These are phyloP conservation scores for Eriosoma lanigerum DNA, from an alignment of 1,140 invertebrate genomes.

Conservation along the genomic window DNA sequence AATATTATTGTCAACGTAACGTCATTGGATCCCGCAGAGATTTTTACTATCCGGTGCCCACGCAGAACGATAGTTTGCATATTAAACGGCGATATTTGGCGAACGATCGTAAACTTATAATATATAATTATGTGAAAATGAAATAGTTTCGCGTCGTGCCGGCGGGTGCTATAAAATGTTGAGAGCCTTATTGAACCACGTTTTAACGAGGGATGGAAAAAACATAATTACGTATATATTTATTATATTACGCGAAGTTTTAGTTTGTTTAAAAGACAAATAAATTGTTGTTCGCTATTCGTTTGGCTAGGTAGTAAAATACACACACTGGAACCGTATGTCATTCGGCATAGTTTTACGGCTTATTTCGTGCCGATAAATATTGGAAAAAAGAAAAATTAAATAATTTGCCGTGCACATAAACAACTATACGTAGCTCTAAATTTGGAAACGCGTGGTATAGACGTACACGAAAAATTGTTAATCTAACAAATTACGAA, in stretches of 20 bases:
- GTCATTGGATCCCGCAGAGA: conserved; percentile 2
- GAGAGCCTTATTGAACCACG: neutral
- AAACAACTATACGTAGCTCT: no score
- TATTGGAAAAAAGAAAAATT: no score
- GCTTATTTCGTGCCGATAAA: no score
- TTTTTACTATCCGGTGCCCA: conserved; percentile 22
- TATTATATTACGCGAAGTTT: neutral
- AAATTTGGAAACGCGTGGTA: no score
- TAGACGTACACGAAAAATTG: no score
- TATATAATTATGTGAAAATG: conserved; percentile 19
- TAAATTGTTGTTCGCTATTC: neutral
- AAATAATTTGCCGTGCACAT: no score
- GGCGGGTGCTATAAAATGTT: conserved; percentile 2
- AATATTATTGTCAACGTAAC: no score
- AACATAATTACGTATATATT: neutral
- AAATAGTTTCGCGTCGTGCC: conserved; percentile 1
- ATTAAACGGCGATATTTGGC: neutral
- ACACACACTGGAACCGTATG: no score
- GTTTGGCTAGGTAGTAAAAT: neutral
- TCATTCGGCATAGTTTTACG: no score
- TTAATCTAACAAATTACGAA: no score
- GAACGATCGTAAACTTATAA: conserved; percentile 9
- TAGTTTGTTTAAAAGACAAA: neutral
- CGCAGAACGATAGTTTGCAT: neutral
- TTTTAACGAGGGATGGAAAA: neutral